These are phyloP conservation scores for Actias luna DNA, from an alignment of 2,888 invertebrate species.

Conservation along the genomic window DNA sequence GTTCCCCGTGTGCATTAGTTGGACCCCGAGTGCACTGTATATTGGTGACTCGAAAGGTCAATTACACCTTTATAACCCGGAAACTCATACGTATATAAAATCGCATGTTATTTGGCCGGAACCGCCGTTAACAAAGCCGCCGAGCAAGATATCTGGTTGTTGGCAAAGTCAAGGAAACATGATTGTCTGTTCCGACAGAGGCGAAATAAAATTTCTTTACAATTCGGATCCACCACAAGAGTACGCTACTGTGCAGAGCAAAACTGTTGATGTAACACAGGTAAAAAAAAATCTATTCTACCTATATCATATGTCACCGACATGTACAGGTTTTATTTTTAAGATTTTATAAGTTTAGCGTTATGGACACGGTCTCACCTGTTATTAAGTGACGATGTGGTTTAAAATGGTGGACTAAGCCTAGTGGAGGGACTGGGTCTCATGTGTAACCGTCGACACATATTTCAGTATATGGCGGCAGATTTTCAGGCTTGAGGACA, in stretches of 20 bases:
- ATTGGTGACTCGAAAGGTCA: conserved; percentile 73
- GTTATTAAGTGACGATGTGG: too few species aligned
- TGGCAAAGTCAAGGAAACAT: conserved; percentile 64
- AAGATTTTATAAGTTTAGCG: too few species aligned
- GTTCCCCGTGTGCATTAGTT: conserved; percentile 69
- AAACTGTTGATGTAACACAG: conserved; percentile 70
- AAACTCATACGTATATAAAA: conserved; percentile 49
- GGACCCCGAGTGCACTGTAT: conserved; percentile 65
- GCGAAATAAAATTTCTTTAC: conserved; percentile 72
- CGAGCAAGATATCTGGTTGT: conserved; percentile 68
- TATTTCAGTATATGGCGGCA: too few species aligned
- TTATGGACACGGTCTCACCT: too few species aligned
- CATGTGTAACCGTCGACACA: too few species aligned
- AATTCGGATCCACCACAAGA: conserved; percentile 69
- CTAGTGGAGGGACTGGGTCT: too few species aligned
- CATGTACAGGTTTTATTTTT: too few species aligned
- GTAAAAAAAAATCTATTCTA: too few species aligned
- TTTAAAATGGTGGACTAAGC: too few species aligned
- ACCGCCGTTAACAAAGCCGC: conserved; percentile 54
- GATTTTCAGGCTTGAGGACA: too few species aligned
- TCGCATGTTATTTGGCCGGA: conserved; percentile 66
- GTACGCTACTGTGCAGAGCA: conserved; percentile 56
- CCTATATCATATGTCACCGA: too few species aligned
- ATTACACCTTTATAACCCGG: conserved; percentile 67
- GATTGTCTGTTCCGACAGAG: conserved; percentile 71